A percentile compares a stretch with the other conserved stretches of the same genome.
Evolutionary conservation across 2,113 vertebrate species (phyloP).

Genomic region (Hippocampus zosterae): DNA sequence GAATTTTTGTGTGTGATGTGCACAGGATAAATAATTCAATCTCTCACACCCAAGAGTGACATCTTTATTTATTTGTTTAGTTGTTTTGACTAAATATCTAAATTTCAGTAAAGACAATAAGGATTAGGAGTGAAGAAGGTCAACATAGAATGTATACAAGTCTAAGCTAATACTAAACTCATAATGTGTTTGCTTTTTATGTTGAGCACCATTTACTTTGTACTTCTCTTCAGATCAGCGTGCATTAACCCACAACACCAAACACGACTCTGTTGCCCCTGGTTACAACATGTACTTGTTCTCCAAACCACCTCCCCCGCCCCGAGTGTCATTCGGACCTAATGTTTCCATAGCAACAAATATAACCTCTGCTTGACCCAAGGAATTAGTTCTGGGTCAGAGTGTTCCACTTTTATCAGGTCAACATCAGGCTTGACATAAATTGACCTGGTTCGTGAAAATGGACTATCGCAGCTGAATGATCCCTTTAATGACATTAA

Average conservation of each 20-base stretch:
- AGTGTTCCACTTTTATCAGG: background rate
- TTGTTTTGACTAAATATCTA: background rate
- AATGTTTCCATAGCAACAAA: slow-evolving; percentile 58
- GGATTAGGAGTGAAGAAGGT: background rate
- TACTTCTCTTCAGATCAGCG: slow-evolving; percentile 15
- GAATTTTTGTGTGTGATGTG: slow-evolving; percentile 10
- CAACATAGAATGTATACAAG: background rate
- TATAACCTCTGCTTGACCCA: slow-evolving; percentile 16
- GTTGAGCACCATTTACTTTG: slow-evolving; percentile 15
- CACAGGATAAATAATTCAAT: background rate
- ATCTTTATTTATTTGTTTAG: background rate
- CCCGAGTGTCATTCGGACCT: slow-evolving; percentile 25
- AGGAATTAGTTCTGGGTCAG: slow-evolving; percentile 1
- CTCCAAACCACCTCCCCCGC: slow-evolving; percentile 2
- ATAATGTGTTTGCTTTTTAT: background rate
- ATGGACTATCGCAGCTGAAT: too few relatives aligned
- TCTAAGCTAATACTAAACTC: background rate
- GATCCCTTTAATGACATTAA: too few relatives aligned
- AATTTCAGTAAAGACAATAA: too few relatives aligned
- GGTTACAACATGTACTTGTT: slow-evolving; percentile 50
- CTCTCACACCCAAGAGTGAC: background rate
- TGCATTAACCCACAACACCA: slow-evolving; percentile 15
- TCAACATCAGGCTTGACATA: background rate
- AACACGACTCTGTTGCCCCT: slow-evolving; percentile 51
- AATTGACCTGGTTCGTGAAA: too few relatives aligned